Conservation (phyloP, 1,140 invertebrate species). For the Colletes latitarsis region DNA sequence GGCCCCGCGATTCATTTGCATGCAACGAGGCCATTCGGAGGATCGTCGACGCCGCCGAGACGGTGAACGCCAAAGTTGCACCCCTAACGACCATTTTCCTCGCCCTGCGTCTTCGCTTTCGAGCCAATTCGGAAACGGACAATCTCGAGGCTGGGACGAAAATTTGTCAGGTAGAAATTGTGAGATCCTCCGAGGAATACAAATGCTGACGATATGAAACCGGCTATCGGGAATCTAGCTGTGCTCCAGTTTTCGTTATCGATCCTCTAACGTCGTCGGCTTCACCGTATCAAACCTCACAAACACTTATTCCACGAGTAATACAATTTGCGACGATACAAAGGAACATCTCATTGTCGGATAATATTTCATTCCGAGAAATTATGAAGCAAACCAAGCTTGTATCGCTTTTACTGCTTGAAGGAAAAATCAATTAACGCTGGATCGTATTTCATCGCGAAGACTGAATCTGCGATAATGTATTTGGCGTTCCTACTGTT, state of each 20-base stretch:
- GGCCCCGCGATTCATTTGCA: slow-evolving; percentile 52
- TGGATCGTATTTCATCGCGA: too few relatives aligned
- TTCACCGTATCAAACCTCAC: too few relatives aligned
- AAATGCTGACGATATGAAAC: slow-evolving; percentile 47
- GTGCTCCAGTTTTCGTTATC: neutral
- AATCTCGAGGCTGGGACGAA: slow-evolving; percentile 52
- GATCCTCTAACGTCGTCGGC: neutral
- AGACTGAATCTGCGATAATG: too few relatives aligned
- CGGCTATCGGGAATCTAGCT: slow-evolving; percentile 10
- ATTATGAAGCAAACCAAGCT: too few relatives aligned
- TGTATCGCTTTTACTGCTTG: too few relatives aligned
- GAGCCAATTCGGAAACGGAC: slow-evolving; percentile 65
- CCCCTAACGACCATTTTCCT: slow-evolving; percentile 50
- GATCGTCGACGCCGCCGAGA: slow-evolving; percentile 30
- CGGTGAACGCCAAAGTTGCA: slow-evolving; percentile 42
- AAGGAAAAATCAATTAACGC: too few relatives aligned
- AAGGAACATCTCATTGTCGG: too few relatives aligned
- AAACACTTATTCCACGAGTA: too few relatives aligned
- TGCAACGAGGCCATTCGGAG: slow-evolving; percentile 34
- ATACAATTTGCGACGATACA: neutral
- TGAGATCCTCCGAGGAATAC: slow-evolving; percentile 61
- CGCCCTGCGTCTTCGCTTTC: slow-evolving; percentile 5
- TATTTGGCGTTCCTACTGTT: too few relatives aligned
- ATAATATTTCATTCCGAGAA: too few relatives aligned
- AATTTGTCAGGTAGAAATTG: slow-evolving; percentile 68